Conservation (phyloP, 2,113 vertebrate species). For the Sorex araneus region DNA sequence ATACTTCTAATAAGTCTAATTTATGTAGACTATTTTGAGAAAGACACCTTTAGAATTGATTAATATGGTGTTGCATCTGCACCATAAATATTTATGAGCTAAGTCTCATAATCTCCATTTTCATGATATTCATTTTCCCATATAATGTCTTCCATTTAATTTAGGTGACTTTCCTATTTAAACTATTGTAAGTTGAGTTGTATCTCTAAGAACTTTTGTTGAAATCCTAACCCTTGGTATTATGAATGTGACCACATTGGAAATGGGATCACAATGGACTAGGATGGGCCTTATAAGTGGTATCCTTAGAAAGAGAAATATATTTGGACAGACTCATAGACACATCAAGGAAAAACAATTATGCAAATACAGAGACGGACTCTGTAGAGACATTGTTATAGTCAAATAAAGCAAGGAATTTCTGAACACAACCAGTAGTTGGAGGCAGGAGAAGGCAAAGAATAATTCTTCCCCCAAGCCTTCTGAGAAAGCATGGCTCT, state of each 20-base stretch:
- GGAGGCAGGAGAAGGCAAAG: background rate
- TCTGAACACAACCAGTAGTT: background rate
- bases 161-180: constrained; percentile 29
- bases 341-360: background rate
- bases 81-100: constrained; percentile 60
- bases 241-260: background rate
- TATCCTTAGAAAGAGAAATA: constrained; percentile 11
- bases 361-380: background rate
- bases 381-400: background rate
- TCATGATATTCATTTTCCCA: constrained; percentile 40
- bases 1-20: constrained; percentile 47
- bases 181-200: background rate
- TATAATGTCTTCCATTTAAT: background rate
- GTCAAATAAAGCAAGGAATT: background rate
- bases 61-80: constrained; percentile 49
- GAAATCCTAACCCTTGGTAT: background rate
- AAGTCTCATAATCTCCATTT: constrained; percentile 39
- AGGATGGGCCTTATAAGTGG: background rate
- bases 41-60: constrained; percentile 66
- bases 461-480: background rate
- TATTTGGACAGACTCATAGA: constrained; percentile 10
- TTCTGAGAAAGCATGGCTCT: background rate
- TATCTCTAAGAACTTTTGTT: background rate
- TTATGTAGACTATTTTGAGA: constrained; percentile 61
- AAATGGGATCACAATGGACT: background rate